phyloP scores from a whole-genome alignment of 2,113 vertebrate genomes.

The Calidris pugnax region DNA sequence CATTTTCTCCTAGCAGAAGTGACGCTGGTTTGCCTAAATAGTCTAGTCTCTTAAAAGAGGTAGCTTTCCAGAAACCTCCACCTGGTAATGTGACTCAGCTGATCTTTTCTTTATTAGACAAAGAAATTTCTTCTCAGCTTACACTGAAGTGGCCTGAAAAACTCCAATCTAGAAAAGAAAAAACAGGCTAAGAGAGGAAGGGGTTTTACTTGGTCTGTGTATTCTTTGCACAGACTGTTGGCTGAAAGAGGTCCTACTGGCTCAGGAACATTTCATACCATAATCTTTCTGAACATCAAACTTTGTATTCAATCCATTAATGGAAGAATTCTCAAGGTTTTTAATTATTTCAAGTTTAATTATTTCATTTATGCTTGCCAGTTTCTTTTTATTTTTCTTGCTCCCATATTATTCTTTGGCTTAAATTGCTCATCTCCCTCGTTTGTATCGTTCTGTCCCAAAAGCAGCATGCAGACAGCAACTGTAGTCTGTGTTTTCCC shows the following conservation, averaged over 20 bases:
- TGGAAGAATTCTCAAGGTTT: not conserved
- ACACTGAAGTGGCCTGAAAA: not conserved
- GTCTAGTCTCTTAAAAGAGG: not conserved
- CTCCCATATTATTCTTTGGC: not conserved
- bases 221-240: not conserved
- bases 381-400: not conserved
- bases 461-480: not conserved
- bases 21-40: not conserved
- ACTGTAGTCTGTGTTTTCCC: not conserved
- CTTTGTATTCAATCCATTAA: not conserved
- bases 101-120: not conserved
- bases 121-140: not conserved
- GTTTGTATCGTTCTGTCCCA: not conserved
- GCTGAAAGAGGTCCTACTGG: not conserved
- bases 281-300: not conserved
- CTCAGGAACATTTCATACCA: not conserved
- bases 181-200: not conserved
- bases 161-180: not conserved
- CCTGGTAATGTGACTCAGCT: not conserved
- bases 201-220: not conserved
- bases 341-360: not conserved
- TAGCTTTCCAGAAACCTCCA: not conserved
- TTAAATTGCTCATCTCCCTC: not conserved
- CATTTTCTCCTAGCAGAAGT: not conserved
- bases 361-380: not conserved